Base-by-base conservation (phyloP, 2,797 vertebrate genomes). In the Orientallactaga sibirica region DNA sequence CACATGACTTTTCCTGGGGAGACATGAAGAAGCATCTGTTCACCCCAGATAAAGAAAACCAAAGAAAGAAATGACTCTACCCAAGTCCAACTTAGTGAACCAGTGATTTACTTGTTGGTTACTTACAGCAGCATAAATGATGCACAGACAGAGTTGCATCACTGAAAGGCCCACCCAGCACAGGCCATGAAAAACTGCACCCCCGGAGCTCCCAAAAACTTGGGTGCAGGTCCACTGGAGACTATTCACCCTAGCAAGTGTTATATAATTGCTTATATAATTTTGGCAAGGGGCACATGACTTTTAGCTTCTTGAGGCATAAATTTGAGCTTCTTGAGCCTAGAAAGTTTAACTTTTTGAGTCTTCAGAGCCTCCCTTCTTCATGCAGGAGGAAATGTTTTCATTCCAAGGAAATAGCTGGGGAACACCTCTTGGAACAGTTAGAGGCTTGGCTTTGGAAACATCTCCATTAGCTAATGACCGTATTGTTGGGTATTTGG, bases 381-480 rank as follows among this genome's bases (percentile, higher is more conserved):
- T 2, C 33, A 18, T 15, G 27, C 11, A n/a, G 37, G 75, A 76
- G 85, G 85, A 27, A 27, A 29, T 76, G 41, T 87, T 48, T 66
- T 27, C n/a, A 3, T 64, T 76, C 71, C 64, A 25, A 86, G 71
- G 58, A 48, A 86, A 62, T n/a, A n/a, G 19, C 71, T 43, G 25
- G 22, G 29, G 25, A 64, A 14, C 61, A 64, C n/a, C 74, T 18
- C 12, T 64, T 92, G 76, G 7, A 58, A 12, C 25, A 84, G 20
- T 76, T 74, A 90, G 68, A 77, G 33, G 4, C 19, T 70, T 77
- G 66, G 7, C 66, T 77, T 94, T 96, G 87, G 78, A 91, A 92
- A 37, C 25, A 41, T 90, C 33, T 19, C 71, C 10, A n/a, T 48
- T 58, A 88, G n/a, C 18, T 71, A 20, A 71, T 43, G 3, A 67